A percentile compares a stretch with the other conserved stretches of the same genome.
These are phyloP conservation scores for Sciurus niger DNA, from an alignment of 2,113 vertebrate species.

Conservation along the genomic window DNA sequence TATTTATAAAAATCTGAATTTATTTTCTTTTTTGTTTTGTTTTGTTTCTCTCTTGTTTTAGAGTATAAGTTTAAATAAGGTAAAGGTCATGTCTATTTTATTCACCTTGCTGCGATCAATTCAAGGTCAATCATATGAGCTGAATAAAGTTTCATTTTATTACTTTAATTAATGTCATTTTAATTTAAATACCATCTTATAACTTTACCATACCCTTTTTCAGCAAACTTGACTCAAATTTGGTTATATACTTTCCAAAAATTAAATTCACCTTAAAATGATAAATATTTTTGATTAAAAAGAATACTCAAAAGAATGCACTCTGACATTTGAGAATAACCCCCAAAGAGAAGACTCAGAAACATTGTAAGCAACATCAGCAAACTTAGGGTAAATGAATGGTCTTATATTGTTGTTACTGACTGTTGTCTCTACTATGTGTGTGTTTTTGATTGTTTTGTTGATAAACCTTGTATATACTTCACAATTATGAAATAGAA, in stretches of 20 bases:
- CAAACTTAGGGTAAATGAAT: not conserved
- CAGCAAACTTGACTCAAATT: not conserved
- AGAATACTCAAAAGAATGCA: not conserved
- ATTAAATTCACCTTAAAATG: not conserved
- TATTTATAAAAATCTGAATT: not conserved
- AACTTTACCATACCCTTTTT: not conserved
- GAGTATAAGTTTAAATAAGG: not conserved
- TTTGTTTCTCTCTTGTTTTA: not conserved
- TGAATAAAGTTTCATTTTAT: not conserved
- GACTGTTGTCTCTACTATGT: not conserved
- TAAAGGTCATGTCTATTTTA: not conserved
- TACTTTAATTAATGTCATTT: not conserved
- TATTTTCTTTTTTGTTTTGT: not conserved
- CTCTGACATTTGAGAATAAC: not conserved
- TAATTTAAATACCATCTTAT: not conserved
- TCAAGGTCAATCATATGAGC: not conserved
- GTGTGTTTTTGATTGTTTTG: not conserved
- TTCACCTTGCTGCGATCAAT: not conserved
- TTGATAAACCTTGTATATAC: not conserved
- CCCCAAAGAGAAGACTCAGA: not conserved
- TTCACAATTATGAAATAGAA: not conserved
- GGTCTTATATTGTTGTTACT: not conserved
- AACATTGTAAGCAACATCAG: not conserved
- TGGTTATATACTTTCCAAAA: not conserved
- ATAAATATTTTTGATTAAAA: not conserved